phyloP scores from a whole-genome alignment of 2,797 vertebrate genomes.

The Argentina silus region DNA sequence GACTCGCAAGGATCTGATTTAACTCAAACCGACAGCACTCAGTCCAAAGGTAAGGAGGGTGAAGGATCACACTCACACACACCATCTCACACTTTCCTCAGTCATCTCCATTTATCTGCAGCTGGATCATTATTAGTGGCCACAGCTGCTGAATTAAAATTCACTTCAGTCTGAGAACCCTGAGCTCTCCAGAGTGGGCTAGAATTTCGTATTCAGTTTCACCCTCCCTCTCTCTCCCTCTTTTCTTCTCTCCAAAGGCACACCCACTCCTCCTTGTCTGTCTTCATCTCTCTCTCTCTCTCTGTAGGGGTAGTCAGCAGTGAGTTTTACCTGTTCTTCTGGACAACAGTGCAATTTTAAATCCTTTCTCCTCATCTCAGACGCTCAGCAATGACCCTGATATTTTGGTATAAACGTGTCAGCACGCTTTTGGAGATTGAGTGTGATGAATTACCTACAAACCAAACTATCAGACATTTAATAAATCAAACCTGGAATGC shows the following conservation, averaged over 20 bases:
- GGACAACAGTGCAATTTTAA: constrained; percentile 67
- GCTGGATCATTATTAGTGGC: constrained; percentile 60
- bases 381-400: constrained; percentile 68
- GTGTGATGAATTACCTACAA: constrained; percentile 76
- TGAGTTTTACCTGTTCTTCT: constrained; percentile 52
- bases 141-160: constrained; percentile 72
- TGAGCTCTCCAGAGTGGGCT: constrained; percentile 38
- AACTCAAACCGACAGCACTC: constrained; percentile 70
- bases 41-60: constrained; percentile 79
- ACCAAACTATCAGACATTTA: constrained; percentile 71
- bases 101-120: constrained; percentile 58
- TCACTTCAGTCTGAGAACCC: constrained; percentile 47
- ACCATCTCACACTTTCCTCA: constrained; percentile 2
- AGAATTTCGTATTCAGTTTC: neutral
- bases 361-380: constrained; percentile 53
- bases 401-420: constrained; percentile 70
- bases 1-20: constrained; percentile 64
- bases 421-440: constrained; percentile 74
- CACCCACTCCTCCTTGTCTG: constrained; percentile 31
- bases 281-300: constrained; percentile 46
- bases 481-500: constrained; percentile 76
- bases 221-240: constrained; percentile 24
- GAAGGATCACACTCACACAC: constrained; percentile 30
- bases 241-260: neutral
- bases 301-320: constrained; percentile 46